phyloP scores from a whole-genome alignment of 2,888 invertebrate genomes.

The Drosophila meridionalis region DNA sequence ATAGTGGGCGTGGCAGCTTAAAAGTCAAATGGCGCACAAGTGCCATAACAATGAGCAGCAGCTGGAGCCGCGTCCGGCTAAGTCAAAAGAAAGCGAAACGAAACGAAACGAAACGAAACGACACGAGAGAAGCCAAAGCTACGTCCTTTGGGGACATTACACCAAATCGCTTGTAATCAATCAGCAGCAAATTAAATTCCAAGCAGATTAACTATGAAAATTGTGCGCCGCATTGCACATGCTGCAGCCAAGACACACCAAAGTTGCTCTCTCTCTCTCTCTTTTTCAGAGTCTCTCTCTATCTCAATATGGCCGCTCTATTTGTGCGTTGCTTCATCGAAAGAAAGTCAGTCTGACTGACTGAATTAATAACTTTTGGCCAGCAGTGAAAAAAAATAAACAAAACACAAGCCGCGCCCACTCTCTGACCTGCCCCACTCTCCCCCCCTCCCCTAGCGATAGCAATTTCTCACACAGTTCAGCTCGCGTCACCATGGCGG shows the following conservation, averaged over 20 bases:
- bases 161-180: constrained; percentile 79
- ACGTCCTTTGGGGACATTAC: constrained; percentile 63
- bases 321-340: constrained; percentile 35
- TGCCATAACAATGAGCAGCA: constrained; percentile 47
- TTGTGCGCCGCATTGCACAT: constrained; percentile 58
- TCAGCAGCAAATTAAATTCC: constrained; percentile 81
- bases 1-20: constrained; percentile 34
- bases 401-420: constrained; percentile 9
- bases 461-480: constrained; percentile 68
- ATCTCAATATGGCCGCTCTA: constrained; percentile 18
- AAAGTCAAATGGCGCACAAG: constrained; percentile 70
- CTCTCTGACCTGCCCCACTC: background rate
- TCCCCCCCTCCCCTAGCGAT: constrained; percentile 23
- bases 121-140: background rate
- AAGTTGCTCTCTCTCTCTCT: background rate
- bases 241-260: constrained; percentile 14
- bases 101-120: background rate
- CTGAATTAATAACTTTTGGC: constrained; percentile 65
- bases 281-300: background rate
- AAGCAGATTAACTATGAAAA: constrained; percentile 78
- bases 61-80: constrained; percentile 13
- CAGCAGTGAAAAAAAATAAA: background rate
- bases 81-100: constrained; percentile 2
- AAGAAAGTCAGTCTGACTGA: constrained; percentile 48
- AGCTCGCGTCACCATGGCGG: constrained; percentile 53